Base-by-base conservation (phyloP, 1,140 invertebrate species). In the Aphelinus atriplicis region DNA sequence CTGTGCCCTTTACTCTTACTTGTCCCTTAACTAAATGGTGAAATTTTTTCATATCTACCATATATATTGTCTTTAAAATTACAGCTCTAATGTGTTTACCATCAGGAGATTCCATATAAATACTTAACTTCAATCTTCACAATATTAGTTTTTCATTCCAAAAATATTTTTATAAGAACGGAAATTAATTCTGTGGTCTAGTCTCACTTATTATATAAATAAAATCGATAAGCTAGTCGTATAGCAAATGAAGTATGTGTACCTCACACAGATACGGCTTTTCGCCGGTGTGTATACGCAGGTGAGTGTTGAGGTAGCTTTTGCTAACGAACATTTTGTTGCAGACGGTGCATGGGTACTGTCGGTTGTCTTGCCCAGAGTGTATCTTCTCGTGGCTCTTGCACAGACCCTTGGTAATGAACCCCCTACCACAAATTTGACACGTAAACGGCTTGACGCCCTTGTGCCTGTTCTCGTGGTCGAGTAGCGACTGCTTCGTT, bases 281-380 rank as follows among this genome's bases (percentile, higher is more conserved):
- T 82, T 95, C 93, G 1, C 95, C 94, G 0, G 95, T 96, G 80
- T 98, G 96, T 72, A 96, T 96, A 7, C 96, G 90, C 61, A 96
- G 86, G 82, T 98, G 96, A 9, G 94, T 92, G 64, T 93, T 92
- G 2, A 96, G 89, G 83, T 95, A 95, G 78, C 92, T 93, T 68
- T 92, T 94, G 82, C 93, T 93, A 2, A 93, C 93, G 77, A 93
- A 93, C 83, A 91, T 89, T 76, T 92, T 90, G 55, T 91, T 91
- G 80, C 92, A 93, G 50, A 92, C 89, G 2, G 88, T 85, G 78
- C 93, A 94, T 2, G 91, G 89, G 81, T 92, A 93, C 55, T 92
- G 92, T 64, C 92, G 90, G 78, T 90, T 90, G 71, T 90, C 89
- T 65, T 90, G 92, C 0, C 92, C 92, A 0, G 92, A 92, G 75